A percentile compares a stretch with the other conserved stretches of the same genome.
Conservation (phyloP, 35 echinoderm and acorn worm genomes). For the Hemicentrotus pulcherrimus region DNA sequence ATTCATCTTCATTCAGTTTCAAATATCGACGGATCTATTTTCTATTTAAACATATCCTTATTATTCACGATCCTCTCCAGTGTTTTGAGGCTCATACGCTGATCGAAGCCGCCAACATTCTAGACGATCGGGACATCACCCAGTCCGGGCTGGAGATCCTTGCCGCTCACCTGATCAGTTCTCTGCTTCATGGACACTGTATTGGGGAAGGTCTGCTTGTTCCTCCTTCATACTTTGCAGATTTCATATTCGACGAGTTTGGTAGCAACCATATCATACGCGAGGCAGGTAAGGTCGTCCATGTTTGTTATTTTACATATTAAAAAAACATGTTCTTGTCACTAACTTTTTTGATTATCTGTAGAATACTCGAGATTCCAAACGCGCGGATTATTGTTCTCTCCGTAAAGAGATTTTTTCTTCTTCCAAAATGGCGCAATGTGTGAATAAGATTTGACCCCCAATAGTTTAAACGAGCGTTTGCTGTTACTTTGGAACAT, state of each 20-base stretch:
- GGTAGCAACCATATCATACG: slow-evolving; percentile 15
- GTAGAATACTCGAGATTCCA: too few relatives aligned
- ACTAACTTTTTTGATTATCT: too few relatives aligned
- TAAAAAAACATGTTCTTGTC: too few relatives aligned
- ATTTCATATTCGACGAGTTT: slow-evolving; percentile 14
- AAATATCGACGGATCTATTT: too few relatives aligned
- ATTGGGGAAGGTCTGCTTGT: slow-evolving; percentile 26
- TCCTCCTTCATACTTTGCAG: slow-evolving; percentile 28
- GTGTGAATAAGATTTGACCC: too few relatives aligned
- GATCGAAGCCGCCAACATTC: slow-evolving; percentile 24
- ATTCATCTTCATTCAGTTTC: too few relatives aligned
- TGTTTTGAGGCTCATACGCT: slow-evolving; percentile 31
- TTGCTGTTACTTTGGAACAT: too few relatives aligned
- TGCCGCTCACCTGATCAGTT: neutral
- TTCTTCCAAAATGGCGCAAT: too few relatives aligned
- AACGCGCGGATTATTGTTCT: too few relatives aligned
- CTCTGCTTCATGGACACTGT: slow-evolving; percentile 37
- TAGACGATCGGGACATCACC: neutral
- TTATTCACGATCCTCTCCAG: neutral
- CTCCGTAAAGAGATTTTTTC: too few relatives aligned
- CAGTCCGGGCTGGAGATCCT: slow-evolving; percentile 1
- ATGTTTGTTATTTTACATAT: neutral
- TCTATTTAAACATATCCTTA: too few relatives aligned
- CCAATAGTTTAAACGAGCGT: too few relatives aligned
- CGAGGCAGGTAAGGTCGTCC: slow-evolving; percentile 29